Evolutionary conservation across 2,113 vertebrate genomes (phyloP).

Genomic region (Mellivora capensis): DNA sequence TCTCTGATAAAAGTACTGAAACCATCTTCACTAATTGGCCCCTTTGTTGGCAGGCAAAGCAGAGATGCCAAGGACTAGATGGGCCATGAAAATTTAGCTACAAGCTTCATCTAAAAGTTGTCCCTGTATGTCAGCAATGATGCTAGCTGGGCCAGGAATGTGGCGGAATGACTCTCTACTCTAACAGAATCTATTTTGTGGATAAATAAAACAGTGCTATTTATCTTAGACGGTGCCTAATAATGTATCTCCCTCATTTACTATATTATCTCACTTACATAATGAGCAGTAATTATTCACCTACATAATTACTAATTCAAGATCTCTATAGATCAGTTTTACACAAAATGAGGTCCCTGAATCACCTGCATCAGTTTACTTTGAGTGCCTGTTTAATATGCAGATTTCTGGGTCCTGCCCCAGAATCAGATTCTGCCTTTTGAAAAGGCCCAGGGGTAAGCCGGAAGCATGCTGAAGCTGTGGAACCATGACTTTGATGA

Average conservation of each 20-base stretch:
- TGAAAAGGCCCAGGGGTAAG: neutral
- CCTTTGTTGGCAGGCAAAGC: constrained; percentile 18
- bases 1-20: constrained; percentile 17
- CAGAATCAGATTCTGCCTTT: neutral
- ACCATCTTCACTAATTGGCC: constrained; percentile 44
- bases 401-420: neutral
- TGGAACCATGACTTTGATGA: neutral
- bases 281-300: neutral
- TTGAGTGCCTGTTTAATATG: neutral
- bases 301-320: constrained; percentile 7
- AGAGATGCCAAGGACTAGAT: constrained; percentile 32
- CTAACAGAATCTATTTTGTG: neutral
- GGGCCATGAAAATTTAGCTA: neutral
- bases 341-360: neutral
- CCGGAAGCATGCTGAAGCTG: neutral
- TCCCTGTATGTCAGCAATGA: neutral
- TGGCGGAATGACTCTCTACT: neutral
- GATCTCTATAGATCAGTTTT: neutral
- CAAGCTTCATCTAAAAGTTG: neutral
- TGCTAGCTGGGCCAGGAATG: neutral
- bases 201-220: neutral
- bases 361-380: neutral
- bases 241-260: neutral
- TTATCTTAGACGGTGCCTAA: neutral
- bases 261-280: neutral